Conservation (phyloP, 37 sponge, comb jelly and placozoan species). For the Spongia lamella region DNA sequence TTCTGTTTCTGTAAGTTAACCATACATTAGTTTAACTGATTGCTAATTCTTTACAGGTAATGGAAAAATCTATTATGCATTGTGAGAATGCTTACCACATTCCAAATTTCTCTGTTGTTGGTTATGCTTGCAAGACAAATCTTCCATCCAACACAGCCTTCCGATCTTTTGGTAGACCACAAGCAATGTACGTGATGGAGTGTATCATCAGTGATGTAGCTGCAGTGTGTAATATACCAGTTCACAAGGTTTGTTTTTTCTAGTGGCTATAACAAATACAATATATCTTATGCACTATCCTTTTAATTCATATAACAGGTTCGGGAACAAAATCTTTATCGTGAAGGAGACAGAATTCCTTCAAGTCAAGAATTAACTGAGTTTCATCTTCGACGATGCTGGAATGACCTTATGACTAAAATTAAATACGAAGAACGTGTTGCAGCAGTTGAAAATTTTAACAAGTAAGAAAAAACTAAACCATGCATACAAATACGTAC, state of each 20-base stretch:
- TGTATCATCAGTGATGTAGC: constrained; percentile 55
- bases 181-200: constrained; percentile 78
- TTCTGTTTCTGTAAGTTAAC: constrained; percentile 48
- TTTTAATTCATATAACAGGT: constrained; percentile 23
- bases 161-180: constrained; percentile 88
- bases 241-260: constrained; percentile 33
- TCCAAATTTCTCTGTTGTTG: constrained; percentile 52
- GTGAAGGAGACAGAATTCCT: constrained; percentile 62
- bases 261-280: not conserved
- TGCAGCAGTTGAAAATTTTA: constrained; percentile 42
- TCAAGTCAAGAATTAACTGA: constrained; percentile 41
- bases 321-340: constrained; percentile 59
- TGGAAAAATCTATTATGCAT: constrained; percentile 64
- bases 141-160: constrained; percentile 86
- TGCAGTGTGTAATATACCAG: constrained; percentile 13
- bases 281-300: not conserved
- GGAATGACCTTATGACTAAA: constrained; percentile 62
- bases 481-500: no score
- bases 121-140: constrained; percentile 69
- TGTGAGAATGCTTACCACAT: constrained; percentile 68
- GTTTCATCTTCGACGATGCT: constrained; percentile 63
- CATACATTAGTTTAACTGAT: not conserved
- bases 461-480: constrained; percentile 53
- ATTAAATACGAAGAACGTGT: constrained; percentile 26
- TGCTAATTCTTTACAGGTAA: constrained; percentile 32